These are phyloP conservation scores for Neoarius graeffei DNA, from an alignment of 2,113 vertebrate species.

Conservation along the genomic window DNA sequence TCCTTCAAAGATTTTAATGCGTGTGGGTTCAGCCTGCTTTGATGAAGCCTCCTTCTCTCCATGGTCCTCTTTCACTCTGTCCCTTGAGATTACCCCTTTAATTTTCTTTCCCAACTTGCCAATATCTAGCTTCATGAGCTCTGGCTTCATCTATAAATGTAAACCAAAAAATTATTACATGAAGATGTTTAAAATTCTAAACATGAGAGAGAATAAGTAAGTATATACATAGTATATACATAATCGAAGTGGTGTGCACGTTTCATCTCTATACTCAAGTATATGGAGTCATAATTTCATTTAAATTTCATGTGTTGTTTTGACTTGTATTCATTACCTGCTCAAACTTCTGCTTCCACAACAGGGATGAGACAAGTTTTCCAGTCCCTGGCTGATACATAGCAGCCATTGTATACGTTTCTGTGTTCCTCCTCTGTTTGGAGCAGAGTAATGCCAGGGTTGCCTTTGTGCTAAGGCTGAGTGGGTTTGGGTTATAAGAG, in stretches of 20 bases:
- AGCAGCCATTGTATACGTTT: slow-evolving; percentile 86
- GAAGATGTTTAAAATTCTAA: not conserved
- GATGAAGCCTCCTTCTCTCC: slow-evolving; percentile 88
- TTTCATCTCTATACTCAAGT: not conserved
- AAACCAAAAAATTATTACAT: not conserved
- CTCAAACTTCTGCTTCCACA: slow-evolving; percentile 90
- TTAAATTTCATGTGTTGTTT: not conserved
- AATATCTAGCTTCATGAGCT: slow-evolving; percentile 86
- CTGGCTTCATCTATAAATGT: slow-evolving; percentile 85
- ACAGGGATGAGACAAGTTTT: slow-evolving; percentile 94
- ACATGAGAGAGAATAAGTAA: not conserved
- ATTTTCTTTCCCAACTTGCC: slow-evolving; percentile 89
- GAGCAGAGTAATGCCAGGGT: slow-evolving; percentile 90
- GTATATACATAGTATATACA: not conserved
- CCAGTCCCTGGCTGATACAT: slow-evolving; percentile 86
- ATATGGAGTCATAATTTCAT: not conserved
- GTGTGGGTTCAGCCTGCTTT: slow-evolving; percentile 89
- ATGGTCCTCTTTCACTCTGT: slow-evolving; percentile 89
- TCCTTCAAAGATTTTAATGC: slow-evolving; percentile 99
- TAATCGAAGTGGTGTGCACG: not conserved
- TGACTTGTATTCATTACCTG: slow-evolving; percentile 76
- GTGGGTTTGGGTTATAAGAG: slow-evolving; percentile 94
- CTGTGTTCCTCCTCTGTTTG: slow-evolving; percentile 83
- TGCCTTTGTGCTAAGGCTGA: slow-evolving; percentile 91
- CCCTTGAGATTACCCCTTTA: slow-evolving; percentile 86